Percentiles rank a stretch among this genome's conserved stretches.
Evolutionary conservation across 2,888 invertebrate species (phyloP).

Genomic region (Mellilla xanthometata): DNA sequence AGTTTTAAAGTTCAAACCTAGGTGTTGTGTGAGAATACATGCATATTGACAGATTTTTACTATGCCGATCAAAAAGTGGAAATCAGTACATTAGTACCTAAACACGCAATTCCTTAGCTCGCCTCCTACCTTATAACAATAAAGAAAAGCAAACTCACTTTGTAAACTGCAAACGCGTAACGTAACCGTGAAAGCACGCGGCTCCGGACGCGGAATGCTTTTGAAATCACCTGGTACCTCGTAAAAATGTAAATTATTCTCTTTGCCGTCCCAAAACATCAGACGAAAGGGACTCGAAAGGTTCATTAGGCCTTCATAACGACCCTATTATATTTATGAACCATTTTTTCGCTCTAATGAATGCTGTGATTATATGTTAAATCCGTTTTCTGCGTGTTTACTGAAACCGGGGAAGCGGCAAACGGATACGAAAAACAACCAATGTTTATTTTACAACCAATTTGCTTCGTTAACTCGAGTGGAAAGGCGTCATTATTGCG

Average conservation of each 20-base stretch:
- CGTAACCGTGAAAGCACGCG: conserved; percentile 1
- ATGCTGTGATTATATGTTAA: conserved; percentile 16
- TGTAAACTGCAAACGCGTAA: not conserved
- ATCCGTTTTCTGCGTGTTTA: conserved; percentile 9
- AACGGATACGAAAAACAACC: not conserved
- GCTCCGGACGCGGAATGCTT: conserved; percentile 11
- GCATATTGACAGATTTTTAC: no score
- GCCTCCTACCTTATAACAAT: no score
- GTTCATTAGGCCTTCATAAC: conserved; percentile 44
- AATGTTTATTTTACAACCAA: no score
- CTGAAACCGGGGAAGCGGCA: no score
- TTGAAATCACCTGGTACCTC: conserved; percentile 44
- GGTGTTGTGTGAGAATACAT: no score
- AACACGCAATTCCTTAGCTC: no score
- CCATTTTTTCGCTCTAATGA: conserved; percentile 20
- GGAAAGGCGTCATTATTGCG: no score
- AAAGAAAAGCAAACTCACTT: no score
- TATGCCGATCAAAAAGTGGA: no score
- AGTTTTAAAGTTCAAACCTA: no score
- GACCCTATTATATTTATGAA: conserved; percentile 41
- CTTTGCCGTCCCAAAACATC: conserved; percentile 38
- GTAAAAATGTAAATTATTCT: conserved; percentile 56
- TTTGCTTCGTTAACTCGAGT: no score
- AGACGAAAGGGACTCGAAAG: conserved; percentile 36
- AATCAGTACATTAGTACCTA: no score